Conservation (phyloP, 1,140 invertebrate genomes). For the Argopecten irradians region DNA sequence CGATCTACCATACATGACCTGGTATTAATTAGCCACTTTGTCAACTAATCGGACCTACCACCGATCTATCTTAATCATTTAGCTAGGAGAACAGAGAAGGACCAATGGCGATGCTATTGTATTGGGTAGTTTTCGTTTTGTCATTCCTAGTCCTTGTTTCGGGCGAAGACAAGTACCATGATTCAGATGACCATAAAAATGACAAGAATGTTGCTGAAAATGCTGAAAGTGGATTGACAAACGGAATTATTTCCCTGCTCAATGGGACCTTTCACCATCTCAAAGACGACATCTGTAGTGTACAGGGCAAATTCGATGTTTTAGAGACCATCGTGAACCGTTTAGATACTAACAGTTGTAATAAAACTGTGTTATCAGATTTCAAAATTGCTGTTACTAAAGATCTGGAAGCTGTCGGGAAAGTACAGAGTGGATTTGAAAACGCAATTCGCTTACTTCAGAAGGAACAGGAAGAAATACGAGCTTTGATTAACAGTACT, state of each 20-base stretch:
- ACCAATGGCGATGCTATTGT: not conserved
- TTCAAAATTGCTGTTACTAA: not conserved
- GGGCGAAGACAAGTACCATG: not conserved
- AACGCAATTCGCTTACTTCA: not conserved
- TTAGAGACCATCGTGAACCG: not conserved
- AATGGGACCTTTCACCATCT: not conserved
- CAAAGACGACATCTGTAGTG: not conserved
- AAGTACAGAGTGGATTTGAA: not conserved
- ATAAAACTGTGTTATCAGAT: not conserved
- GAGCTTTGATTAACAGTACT: not conserved
- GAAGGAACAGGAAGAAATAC: not conserved
- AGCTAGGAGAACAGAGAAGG: not conserved
- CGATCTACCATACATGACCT: no score
- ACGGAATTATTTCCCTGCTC: not conserved
- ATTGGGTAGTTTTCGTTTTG: not conserved
- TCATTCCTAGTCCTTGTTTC: not conserved
- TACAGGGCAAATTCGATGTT: not conserved
- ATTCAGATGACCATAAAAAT: no score
- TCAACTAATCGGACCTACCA: no score
- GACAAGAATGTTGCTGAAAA: no score
- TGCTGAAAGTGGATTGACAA: not conserved
- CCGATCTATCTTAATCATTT: no score
- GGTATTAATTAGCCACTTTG: no score
- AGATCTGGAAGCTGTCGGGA: not conserved
- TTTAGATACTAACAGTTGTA: not conserved